These are phyloP conservation scores for Ceyx margarethae DNA, from an alignment of 2,113 vertebrate genomes.

Conservation along the genomic window DNA sequence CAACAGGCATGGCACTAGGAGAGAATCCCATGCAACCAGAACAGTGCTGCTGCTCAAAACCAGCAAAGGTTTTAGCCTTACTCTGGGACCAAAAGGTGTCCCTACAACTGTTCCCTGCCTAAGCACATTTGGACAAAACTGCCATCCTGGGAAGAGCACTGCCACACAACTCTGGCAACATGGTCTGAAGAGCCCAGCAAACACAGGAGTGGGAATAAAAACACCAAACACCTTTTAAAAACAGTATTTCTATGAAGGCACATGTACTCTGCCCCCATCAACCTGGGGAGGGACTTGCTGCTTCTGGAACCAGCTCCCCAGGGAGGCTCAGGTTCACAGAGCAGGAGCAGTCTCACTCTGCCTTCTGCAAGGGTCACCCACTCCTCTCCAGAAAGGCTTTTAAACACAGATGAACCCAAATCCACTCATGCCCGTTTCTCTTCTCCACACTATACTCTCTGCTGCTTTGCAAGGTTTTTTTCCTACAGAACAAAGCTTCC, in stretches of 20 bases:
- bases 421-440: accelerated
- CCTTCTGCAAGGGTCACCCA: background rate
- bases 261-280: accelerated
- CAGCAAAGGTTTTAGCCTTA: background rate
- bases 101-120: background rate
- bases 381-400: background rate
- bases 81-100: background rate
- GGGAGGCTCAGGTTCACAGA: too few relatives aligned
- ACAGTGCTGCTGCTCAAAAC: background rate
- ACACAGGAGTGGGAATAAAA: background rate
- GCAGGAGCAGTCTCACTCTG: background rate
- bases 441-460: background rate
- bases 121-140: background rate
- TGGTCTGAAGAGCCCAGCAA: accelerated
- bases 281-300: background rate
- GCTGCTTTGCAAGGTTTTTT: background rate
- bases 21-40: accelerated
- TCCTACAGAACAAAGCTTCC: background rate
- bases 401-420: background rate
- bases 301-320: accelerated
- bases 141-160: background rate
- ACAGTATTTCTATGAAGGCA: background rate
- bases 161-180: background rate
- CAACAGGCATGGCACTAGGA: background rate
- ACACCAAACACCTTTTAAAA: background rate